Percentiles rank a stretch among this genome's conserved stretches.
These are phyloP conservation scores for Eurois occulta DNA, from an alignment of 2,888 invertebrate genomes.

Conservation along the genomic window DNA sequence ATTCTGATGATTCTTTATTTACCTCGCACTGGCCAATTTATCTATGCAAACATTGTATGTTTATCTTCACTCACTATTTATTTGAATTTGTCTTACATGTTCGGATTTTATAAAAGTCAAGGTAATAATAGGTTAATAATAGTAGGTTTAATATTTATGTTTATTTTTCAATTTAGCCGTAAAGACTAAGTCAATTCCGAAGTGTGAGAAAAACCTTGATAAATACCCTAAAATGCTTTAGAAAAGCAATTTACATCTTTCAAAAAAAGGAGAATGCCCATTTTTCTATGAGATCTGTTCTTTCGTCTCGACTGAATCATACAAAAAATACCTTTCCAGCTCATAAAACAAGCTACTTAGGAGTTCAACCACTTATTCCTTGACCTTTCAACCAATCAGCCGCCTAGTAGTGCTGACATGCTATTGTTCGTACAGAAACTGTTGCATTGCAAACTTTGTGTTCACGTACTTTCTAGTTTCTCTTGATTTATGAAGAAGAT, in stretches of 20 bases:
- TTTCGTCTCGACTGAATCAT: not conserved
- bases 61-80: slow-evolving; percentile 1
- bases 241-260: not conserved
- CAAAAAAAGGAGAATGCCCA: not conserved
- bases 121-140: no score
- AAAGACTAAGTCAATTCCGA: not conserved
- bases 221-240: not conserved
- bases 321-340: not conserved
- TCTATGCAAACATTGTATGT: slow-evolving; percentile 18
- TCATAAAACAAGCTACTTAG: slow-evolving; percentile 17
- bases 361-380: slow-evolving; percentile 10
- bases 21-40: slow-evolving; percentile 29
- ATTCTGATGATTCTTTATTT: not conserved
- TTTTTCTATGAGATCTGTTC: not conserved
- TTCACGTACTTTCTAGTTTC: slow-evolving; percentile 35
- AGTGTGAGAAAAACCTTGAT: not conserved
- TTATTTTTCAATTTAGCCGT: not conserved
- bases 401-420: slow-evolving; percentile 40
- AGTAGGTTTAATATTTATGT: not conserved
- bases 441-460: slow-evolving; percentile 6
- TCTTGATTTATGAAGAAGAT: slow-evolving; percentile 32
- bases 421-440: slow-evolving; percentile 50
- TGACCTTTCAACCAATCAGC: slow-evolving; percentile 48
- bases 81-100: slow-evolving; percentile 12
- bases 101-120: slow-evolving; percentile 20